Percentiles rank a stretch among this genome's conserved stretches.
These are phyloP conservation scores for Eilema griseolum DNA, from an alignment of 2,888 invertebrate genomes.

Conservation along the genomic window DNA sequence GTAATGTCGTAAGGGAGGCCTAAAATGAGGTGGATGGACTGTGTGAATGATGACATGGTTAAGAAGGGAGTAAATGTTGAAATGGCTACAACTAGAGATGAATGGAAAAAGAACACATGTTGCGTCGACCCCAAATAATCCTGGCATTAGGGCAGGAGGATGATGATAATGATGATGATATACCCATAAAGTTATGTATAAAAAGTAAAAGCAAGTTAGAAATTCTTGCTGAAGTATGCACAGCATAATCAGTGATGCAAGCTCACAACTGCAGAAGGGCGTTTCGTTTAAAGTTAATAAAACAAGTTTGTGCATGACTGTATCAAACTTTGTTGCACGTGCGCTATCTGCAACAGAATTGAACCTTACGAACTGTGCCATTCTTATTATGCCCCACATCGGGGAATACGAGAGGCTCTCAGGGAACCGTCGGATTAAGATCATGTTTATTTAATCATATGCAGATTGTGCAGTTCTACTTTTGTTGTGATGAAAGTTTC, in stretches of 20 bases:
- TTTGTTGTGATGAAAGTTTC: background rate
- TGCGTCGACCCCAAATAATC: no score
- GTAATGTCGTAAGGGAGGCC: no score
- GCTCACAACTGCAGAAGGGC: background rate
- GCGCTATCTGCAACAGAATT: background rate
- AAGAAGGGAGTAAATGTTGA: no score
- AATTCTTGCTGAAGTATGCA: background rate
- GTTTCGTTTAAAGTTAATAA: conserved; percentile 17
- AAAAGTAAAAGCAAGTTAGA: background rate
- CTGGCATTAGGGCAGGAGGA: no score
- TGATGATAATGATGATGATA: no score
- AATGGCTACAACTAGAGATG: no score
- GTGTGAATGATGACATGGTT: no score
- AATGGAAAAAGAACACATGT: no score
- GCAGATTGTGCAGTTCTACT: background rate
- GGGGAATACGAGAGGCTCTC: background rate
- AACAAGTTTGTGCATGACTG: conserved; percentile 16
- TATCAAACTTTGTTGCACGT: conserved; percentile 6
- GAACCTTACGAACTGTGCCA: background rate
- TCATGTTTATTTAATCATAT: background rate
- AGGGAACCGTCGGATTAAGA: background rate
- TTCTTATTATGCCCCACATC: background rate
- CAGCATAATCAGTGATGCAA: background rate
- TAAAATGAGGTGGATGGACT: no score
- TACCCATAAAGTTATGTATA: no score